Evolutionary conservation across 2,888 invertebrate genomes (phyloP), one percentile per base, ranked within the genome.

Genomic region (Spisula subtruncata): DNA sequence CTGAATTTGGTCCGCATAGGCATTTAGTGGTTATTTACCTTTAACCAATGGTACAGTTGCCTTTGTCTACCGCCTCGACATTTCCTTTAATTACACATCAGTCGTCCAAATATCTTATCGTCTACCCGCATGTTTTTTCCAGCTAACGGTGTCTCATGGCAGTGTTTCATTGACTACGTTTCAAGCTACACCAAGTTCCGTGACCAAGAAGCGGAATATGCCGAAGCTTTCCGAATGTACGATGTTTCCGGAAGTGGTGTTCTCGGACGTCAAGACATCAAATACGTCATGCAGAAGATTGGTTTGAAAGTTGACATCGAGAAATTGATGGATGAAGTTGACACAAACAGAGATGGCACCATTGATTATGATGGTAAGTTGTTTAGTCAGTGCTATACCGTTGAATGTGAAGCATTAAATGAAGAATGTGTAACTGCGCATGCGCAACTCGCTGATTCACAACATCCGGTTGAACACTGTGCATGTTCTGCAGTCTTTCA

Each of bases 151-250:
- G 60, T 89, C n/a, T 54, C 75, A 25, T 89, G 89, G 89, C 89
- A 89, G 75, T 89, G 89, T 48, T 89, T 89, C 54, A 83, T 89
- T 56, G 89, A 89, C 83, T 79, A 86, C 32, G 89, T 89, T 20
- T 86, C 86, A 79, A 89, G 89, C 35, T 89, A 89, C 89, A 82
- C 87, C 32, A 87, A 85, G 32, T 88, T 91, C 81, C 84, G 84
- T 85, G 85, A 85, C 88, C 87, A 85, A 32, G 87, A 75, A 54
- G 89, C 54, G 82, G 86, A 83, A 48, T 87, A 84, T 66, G 86
- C 80, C 6, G 88, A 86, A 41, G 90, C 90, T 29, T 89, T 89
- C 89, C 80, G 89, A 29, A 89, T 89, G 32, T 89, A 89, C 84
- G 89, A 89, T 82, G 56, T 83, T 20, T 51, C 51, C 79, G 81